Conservation (phyloP, 2,797 vertebrate species). For the Meda fulgida region DNA sequence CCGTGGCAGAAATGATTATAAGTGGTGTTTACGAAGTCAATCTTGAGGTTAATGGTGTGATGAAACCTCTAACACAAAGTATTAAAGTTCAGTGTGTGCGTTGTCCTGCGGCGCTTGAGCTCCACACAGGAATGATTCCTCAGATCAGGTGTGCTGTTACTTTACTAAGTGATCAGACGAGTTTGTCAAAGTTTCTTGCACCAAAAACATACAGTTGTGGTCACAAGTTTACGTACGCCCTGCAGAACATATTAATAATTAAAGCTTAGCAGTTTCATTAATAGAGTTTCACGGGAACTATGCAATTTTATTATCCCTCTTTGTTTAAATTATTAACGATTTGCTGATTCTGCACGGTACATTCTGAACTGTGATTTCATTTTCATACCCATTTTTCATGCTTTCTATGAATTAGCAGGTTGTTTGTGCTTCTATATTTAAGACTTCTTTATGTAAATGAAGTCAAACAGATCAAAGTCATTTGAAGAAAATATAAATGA, state of each 20-base stretch:
- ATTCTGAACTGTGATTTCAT: not conserved
- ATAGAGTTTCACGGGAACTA: not conserved
- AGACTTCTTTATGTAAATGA: not conserved
- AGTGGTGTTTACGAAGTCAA: constrained; percentile 8
- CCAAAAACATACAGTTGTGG: not conserved
- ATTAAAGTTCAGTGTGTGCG: constrained; percentile 5
- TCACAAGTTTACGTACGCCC: too few species aligned
- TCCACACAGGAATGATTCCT: not conserved
- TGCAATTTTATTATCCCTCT: not conserved
- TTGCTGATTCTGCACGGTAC: not conserved
- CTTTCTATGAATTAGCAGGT: not conserved
- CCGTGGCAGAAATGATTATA: constrained; percentile 2
- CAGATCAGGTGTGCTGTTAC: not conserved
- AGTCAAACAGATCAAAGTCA: not conserved
- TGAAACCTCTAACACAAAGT: not conserved
- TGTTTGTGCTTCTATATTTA: not conserved
- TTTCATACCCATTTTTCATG: not conserved
- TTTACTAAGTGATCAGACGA: not conserved
- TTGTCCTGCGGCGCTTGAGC: not conserved
- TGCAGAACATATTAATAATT: constrained; percentile 2
- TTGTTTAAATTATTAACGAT: not conserved
- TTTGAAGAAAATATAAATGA: not conserved
- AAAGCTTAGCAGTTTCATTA: not conserved
- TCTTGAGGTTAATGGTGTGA: constrained; percentile 27
- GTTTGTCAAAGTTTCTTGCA: not conserved